Evolutionary conservation across 2,888 invertebrate genomes (phyloP).

Genomic region (Entomobrya multifasciata): DNA sequence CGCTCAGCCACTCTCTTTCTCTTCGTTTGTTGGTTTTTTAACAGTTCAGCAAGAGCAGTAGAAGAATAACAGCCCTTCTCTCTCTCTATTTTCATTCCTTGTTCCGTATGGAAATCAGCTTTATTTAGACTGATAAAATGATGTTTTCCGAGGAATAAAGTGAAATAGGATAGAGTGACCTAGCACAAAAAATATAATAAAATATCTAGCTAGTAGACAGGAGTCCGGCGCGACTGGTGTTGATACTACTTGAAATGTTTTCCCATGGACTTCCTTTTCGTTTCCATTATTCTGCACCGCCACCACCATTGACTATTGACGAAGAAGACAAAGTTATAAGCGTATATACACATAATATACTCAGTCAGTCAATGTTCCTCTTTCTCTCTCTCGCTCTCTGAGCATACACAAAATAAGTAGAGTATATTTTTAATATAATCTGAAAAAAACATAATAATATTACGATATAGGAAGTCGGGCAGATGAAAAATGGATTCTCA

Average conservation of each 20-base stretch:
- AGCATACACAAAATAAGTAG: not conserved
- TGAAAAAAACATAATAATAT: conserved; percentile 38
- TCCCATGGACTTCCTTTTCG: conserved; percentile 55
- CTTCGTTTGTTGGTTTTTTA: conserved; percentile 51
- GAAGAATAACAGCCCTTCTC: conserved; percentile 2
- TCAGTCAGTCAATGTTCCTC: conserved; percentile 11
- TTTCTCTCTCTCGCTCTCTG: conserved; percentile 1
- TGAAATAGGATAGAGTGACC: conserved; percentile 72
- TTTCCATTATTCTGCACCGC: conserved; percentile 53
- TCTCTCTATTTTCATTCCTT: not conserved
- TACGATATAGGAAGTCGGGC: conserved; percentile 47
- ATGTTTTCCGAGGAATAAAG: conserved; percentile 68
- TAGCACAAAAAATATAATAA: conserved; percentile 38
- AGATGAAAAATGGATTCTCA: conserved; percentile 80
- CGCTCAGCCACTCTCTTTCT: conserved; percentile 31
- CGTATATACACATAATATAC: conserved; percentile 1
- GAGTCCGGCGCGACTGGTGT: conserved; percentile 66
- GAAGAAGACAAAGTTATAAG: not conserved
- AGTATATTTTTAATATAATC: conserved; percentile 31
- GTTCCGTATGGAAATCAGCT: conserved; percentile 66
- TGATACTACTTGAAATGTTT: conserved; percentile 66
- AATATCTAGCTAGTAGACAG: not conserved
- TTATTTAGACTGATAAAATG: conserved; percentile 73
- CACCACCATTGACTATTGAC: not conserved
- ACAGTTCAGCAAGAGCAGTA: conserved; percentile 26